phyloP scores from a whole-genome alignment of 2,888 invertebrate genomes.

The Stictocephala bisonia region DNA sequence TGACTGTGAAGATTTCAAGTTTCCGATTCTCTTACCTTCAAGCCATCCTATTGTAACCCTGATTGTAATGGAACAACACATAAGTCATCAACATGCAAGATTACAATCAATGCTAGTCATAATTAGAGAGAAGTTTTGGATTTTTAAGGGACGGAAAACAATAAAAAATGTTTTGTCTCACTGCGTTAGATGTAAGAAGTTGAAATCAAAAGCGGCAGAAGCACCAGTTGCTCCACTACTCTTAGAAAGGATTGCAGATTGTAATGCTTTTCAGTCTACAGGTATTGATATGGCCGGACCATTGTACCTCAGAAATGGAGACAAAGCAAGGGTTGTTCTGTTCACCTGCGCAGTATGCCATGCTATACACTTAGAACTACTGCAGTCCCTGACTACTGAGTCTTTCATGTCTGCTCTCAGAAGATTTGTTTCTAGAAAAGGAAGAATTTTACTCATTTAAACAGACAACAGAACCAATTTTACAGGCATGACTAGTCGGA shows the following conservation, averaged over 20 bases:
- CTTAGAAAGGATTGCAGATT: constrained; percentile 58
- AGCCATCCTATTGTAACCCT: background rate
- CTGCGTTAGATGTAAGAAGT: constrained; percentile 53
- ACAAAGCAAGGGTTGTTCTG: constrained; percentile 61
- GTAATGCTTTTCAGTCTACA: constrained; percentile 58
- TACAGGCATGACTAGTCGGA: constrained; percentile 62
- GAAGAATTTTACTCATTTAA: constrained; percentile 60
- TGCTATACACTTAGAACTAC: constrained; percentile 63
- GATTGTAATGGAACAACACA: constrained; percentile 10
- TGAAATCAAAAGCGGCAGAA: constrained; percentile 53
- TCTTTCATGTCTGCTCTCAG: constrained; percentile 61
- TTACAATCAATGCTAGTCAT: constrained; percentile 31
- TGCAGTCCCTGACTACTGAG: constrained; percentile 58
- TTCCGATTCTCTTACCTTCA: constrained; percentile 33
- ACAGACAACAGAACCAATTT: constrained; percentile 64
- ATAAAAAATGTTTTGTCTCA: constrained; percentile 2
- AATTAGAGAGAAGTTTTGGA: constrained; percentile 48
- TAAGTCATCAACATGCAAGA: constrained; percentile 19
- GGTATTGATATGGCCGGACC: constrained; percentile 61
- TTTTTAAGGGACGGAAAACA: constrained; percentile 44
- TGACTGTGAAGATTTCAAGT: constrained; percentile 15
- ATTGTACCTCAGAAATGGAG: constrained; percentile 43
- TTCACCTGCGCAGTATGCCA: constrained; percentile 64
- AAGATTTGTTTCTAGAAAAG: constrained; percentile 61
- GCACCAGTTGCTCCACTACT: constrained; percentile 58